Evolutionary conservation across 2,888 invertebrate genomes (phyloP).

Genomic region (Panorpa germanica): DNA sequence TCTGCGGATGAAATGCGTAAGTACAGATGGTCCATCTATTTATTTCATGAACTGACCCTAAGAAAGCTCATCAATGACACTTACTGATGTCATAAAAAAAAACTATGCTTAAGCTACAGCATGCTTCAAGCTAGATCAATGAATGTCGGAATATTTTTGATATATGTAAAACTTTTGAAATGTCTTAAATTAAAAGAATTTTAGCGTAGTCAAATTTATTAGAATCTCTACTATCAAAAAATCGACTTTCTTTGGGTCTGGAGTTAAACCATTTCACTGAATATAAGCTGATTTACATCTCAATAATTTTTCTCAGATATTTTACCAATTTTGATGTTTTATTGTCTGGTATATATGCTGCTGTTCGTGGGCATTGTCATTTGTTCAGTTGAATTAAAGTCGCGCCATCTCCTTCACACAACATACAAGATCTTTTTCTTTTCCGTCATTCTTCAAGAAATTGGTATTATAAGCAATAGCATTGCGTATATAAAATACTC

Average conservation of each 20-base stretch:
- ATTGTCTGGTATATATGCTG: conserved; percentile 50
- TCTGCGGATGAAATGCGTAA: conserved; percentile 92
- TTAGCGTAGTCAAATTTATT: too few species aligned
- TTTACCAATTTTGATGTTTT: conserved; percentile 60
- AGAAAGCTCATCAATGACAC: too few species aligned
- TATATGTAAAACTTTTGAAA: neutral
- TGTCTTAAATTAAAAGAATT: too few species aligned
- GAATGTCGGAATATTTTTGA: neutral
- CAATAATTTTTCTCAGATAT: conserved; percentile 44
- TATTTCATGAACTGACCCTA: conserved; percentile 6
- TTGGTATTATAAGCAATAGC: conserved; percentile 47
- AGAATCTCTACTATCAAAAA: conserved; percentile 2
- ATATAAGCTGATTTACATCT: conserved; percentile 5
- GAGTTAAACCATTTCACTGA: neutral
- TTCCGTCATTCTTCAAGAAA: conserved; percentile 49
- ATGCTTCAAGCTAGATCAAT: neutral
- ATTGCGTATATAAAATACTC: conserved; percentile 63
- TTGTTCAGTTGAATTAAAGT: conserved; percentile 55
- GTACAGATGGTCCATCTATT: conserved; percentile 23
- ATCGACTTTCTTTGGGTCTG: neutral
- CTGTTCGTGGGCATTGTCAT: conserved; percentile 52
- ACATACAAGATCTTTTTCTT: conserved; percentile 73
- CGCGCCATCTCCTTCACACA: conserved; percentile 64
- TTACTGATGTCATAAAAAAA: too few species aligned
- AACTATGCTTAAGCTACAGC: too few species aligned